These are phyloP conservation scores for Megalonaias nervosa DNA, from an alignment of 1,140 invertebrate genomes.

Conservation along the genomic window DNA sequence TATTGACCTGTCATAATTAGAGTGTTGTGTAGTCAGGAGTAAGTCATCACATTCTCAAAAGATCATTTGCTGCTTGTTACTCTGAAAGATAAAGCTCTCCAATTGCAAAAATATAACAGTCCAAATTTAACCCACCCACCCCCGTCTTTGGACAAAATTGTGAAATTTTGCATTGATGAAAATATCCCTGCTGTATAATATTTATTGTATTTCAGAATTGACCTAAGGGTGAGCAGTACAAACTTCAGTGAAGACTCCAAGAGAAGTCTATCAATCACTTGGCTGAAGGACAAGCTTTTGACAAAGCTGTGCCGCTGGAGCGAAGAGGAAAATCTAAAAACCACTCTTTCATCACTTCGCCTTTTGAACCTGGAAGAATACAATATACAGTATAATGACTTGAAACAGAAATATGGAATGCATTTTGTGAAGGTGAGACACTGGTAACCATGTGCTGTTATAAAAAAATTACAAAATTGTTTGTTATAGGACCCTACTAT, in stretches of 20 bases:
- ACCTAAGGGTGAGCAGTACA: slow-evolving; percentile 6
- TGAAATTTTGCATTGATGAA: not conserved
- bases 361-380: slow-evolving; percentile 82
- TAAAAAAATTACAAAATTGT: not conserved
- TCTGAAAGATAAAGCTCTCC: too few species aligned
- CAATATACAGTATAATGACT: slow-evolving; percentile 79
- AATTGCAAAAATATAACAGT: too few species aligned
- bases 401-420: slow-evolving; percentile 87
- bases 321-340: slow-evolving; percentile 61
- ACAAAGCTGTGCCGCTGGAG: slow-evolving; percentile 81
- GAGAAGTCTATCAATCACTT: slow-evolving; percentile 42
- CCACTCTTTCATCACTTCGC: slow-evolving; percentile 75
- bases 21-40: too few species aligned
- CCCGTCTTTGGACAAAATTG: too few species aligned
- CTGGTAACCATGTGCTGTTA: too few species aligned
- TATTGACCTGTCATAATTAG: too few species aligned
- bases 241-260: slow-evolving; percentile 22
- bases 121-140: too few species aligned
- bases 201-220: slow-evolving; percentile 17
- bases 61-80: too few species aligned
- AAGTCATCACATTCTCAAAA: too few species aligned
- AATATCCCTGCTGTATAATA: not conserved
- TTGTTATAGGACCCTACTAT: not conserved
- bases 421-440: slow-evolving; percentile 78
- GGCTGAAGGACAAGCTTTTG: slow-evolving; percentile 72